Base-by-base conservation (phyloP, 1,140 invertebrate genomes). In the Dufourea novaeangliae region DNA sequence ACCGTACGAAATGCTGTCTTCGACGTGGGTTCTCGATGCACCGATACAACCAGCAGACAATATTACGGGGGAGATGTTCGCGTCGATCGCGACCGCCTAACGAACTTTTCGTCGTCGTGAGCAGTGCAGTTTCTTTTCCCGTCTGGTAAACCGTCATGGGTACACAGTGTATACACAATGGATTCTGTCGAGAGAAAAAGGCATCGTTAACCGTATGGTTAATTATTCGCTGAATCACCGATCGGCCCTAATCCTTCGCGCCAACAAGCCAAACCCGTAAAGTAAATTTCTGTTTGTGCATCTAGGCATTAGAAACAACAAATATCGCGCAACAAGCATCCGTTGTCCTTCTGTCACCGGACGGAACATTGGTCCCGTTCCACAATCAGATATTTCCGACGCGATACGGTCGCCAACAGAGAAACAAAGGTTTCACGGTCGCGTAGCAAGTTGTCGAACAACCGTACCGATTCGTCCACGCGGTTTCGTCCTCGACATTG, bases 381-480 rank as follows among this genome's bases (percentile, higher is more conserved):
- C 34, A 46, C 39, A 27, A 7, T n/a, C 29, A 84, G 82, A 79
- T 84, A 64, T 37, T 22, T 22, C 29, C 6, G 0, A n/a, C 66
- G 4, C 50, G 81, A 80, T 82, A 79, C 12, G 56, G 61, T 22
- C 32, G 69, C 57, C 29, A 14, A 44, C 44, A 46, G 80, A 74
- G 74, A 52, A 57, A 66, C 57, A 17, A 79, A 32, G 50, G 46
- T 69, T 52, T 32, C 74, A n/a, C 78, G 62, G 69, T 78, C 62
- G 64, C 59, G 61, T 57, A 34, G 64, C 52, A 67, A 62, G 25
- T 54, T 39, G 39, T 59, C 56, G 46, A 81, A 68, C 57, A 39
- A 50, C 27, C 67, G 64, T 74, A 64, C 50, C 72, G 61, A 85
- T 87, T n/a, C 83, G 83, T 82, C 68, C 70, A 62, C 71, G 74